phyloP scores from a whole-genome alignment of 2,797 vertebrate species.

The Gallinago nigripennis region DNA sequence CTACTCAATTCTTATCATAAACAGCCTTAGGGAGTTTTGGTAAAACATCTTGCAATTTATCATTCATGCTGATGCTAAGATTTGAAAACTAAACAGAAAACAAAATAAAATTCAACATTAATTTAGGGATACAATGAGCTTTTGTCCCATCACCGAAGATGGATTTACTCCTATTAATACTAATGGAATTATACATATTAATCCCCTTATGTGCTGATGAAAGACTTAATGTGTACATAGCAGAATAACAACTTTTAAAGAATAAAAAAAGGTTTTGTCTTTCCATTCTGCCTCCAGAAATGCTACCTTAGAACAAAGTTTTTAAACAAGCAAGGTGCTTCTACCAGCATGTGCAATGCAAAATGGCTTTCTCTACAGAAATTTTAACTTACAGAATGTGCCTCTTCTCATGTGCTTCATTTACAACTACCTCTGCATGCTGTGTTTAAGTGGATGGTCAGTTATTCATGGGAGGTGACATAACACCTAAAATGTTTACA shows the following conservation, averaged over 20 bases:
- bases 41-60: constrained; percentile 11
- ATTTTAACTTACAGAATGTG: neutral
- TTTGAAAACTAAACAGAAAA: constrained; percentile 12
- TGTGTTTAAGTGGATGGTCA: neutral
- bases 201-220: constrained; percentile 12
- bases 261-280: neutral
- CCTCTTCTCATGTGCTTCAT: neutral
- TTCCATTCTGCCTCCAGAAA: constrained; percentile 1
- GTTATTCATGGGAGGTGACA: neutral
- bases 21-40: neutral
- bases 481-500: neutral
- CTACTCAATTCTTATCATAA: neutral
- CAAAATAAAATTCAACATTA: neutral
- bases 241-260: neutral
- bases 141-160: constrained; percentile 20
- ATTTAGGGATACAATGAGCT: constrained; percentile 13
- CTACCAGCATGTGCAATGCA: neutral
- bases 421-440: neutral
- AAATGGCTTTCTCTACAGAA: neutral
- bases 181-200: constrained; percentile 38
- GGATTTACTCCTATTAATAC: constrained; percentile 41
- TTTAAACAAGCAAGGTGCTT: neutral
- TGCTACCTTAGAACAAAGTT: neutral
- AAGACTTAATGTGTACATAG: neutral
- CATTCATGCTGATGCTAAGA: neutral